Evolutionary conservation across 2,888 invertebrate genomes (phyloP), one percentile per base, ranked within the genome.

Genomic region (Andrena bicolor): DNA sequence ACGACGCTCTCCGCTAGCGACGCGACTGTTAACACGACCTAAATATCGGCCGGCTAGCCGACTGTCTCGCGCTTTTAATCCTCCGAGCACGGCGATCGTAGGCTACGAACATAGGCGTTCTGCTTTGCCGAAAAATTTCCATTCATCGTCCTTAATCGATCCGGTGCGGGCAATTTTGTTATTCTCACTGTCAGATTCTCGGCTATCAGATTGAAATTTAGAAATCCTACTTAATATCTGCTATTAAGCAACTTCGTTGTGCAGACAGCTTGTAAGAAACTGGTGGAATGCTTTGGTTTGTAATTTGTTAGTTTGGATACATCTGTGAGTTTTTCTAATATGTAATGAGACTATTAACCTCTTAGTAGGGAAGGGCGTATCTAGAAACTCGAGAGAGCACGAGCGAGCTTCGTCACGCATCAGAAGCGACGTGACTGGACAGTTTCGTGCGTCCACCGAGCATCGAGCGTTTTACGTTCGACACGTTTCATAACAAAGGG

Each of bases 11-110:
- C 85, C 82, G 85, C 79, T 86, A 85, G 84, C 86, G 81, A 83
- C 83, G 83, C 82, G 83, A 88, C 85, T 87, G 86, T 89, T 90
- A 90, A 89, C 87, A 87, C 85, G 90, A 90, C 90, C 90, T 88
- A 90, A 90, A 90, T 90, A 87, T 84, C 84, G 69, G 30, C 51
- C 72, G 72, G 20, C 79, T n/a, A 28, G 70, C 16, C 41, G 49
- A 49, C 58, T 32, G 76, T 72, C 76, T 74, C 74, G 63, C 63
- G 56, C 20, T 61, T 81, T 56, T 76, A 63, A 76, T 64, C 58
- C 51, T 48, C 70, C 41, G 76, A 80, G 53, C 49, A 64, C 51
- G 63, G 63, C 49, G 56, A 72, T 63, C 49, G 20, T 32, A 23
- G 35, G 35, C 20, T 56, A 20, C 23, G 56, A 10, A n/a, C 30